Base-by-base conservation (phyloP, 2,797 vertebrate species). In the Serranus cabrilla region DNA sequence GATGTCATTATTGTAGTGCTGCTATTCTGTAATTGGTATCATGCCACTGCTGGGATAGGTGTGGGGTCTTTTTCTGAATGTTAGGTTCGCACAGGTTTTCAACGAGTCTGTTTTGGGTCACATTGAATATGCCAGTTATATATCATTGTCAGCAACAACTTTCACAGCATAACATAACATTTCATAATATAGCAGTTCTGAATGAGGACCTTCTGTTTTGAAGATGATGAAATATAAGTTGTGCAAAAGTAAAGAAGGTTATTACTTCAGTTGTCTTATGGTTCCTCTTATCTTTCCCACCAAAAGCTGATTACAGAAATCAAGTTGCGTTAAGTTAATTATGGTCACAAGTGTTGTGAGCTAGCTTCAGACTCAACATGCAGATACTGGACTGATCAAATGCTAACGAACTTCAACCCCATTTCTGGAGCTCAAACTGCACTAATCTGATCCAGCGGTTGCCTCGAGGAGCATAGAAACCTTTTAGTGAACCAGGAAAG, bases 401-500 rank as follows among this genome's bases (percentile, higher is more conserved):
- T 45, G 43, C 73, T 50, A 23, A 70, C 42, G 14, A 76, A 62
- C 31, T 56, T 55, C 12, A 51, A 40, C n/a, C 10, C 2, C 23
- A 39, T 67, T 49, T 39, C 51, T 25, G 1, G 57, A 23, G 73
- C 71, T 74, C 25, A 63, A 65, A 83, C 82, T 76, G 50, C 74
- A 80, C 65, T 85, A 68, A 71, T 69, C 34, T 39, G 67, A 85
- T 82, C 61, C 67, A 12, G 65, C 12, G 21, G 67, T 77, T 63
- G 58, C 62, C 83, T 74, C 7, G 31, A 81, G 78, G 73, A 83
- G 74, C 81, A 66, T 49, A 25, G 72, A 74, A 88, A 84, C 88
- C 86, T 84, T 83, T 86, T 83, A 89, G 80, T 82, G 74, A 90
- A 86, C 82, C 77, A 34, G 55, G 61, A 66, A 64, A 92, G 92